Percentiles rank a stretch among this genome's conserved stretches.
These are phyloP conservation scores for Eupithecia pulchellata DNA, from an alignment of 2,888 invertebrate species.

Conservation along the genomic window DNA sequence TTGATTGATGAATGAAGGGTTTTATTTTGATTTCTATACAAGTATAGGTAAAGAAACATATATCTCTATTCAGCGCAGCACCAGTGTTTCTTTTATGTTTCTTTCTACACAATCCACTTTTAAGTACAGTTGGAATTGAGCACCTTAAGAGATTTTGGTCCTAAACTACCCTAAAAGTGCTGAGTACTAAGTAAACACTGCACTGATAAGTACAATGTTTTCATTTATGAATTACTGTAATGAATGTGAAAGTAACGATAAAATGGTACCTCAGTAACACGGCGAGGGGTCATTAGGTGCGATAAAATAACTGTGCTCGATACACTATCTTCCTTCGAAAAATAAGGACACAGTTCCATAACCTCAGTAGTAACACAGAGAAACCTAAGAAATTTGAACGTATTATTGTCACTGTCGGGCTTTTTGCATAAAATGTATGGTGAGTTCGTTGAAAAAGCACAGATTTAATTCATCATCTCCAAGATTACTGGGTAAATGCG, in stretches of 20 bases:
- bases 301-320: slow-evolving; percentile 69
- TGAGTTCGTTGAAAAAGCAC: slow-evolving; percentile 60
- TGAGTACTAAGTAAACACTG: slow-evolving; percentile 69
- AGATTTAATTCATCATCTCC: slow-evolving; percentile 79
- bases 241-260: slow-evolving; percentile 50
- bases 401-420: slow-evolving; percentile 56
- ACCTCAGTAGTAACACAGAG: slow-evolving; percentile 76
- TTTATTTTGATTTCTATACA: background rate
- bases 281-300: slow-evolving; percentile 78
- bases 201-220: slow-evolving; percentile 56
- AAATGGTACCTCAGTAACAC: slow-evolving; percentile 73
- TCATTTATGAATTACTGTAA: slow-evolving; percentile 56
- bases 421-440: slow-evolving; percentile 50
- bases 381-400: slow-evolving; percentile 72
- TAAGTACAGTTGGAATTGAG: background rate
- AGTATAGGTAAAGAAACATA: background rate
- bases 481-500: slow-evolving; percentile 73
- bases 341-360: slow-evolving; percentile 80
- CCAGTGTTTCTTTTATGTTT: background rate
- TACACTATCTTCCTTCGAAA: slow-evolving; percentile 75
- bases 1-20: background rate
- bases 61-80: background rate
- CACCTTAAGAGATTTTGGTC: background rate
- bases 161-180: slow-evolving; percentile 10
- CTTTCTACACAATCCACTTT: background rate